Conservation (phyloP, 1,140 invertebrate species). For the Sitobion miscanthi region DNA sequence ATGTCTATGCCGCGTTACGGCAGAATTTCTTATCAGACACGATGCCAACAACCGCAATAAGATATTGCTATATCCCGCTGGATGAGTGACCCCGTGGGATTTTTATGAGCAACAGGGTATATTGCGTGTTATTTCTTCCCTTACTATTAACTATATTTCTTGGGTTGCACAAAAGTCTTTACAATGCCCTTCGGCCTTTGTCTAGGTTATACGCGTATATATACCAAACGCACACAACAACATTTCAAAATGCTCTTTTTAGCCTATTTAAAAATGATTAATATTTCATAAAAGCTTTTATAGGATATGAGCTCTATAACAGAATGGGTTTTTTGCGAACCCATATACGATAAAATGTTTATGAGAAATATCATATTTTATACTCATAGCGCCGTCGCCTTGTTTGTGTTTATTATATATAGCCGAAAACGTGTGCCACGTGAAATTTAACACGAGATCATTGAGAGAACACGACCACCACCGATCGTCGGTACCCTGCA, state of each 20-base stretch:
- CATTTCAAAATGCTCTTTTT: neutral
- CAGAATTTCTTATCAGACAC: neutral
- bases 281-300: neutral
- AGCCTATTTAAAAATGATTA: neutral
- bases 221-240: neutral
- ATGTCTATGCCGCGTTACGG: neutral
- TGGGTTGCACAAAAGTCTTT: neutral
- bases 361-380: neutral
- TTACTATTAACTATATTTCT: neutral
- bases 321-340: neutral
- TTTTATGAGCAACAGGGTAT: neutral
- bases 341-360: neutral
- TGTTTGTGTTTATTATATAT: neutral
- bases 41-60: neutral
- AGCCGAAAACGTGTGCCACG: slow-evolving; percentile 3
- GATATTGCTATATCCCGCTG: neutral
- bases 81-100: neutral
- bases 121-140: neutral
- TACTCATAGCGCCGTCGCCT: neutral
- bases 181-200: neutral
- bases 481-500: neutral
- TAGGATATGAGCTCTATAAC: neutral
- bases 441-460: neutral
- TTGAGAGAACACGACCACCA: slow-evolving; percentile 8
- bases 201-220: neutral